A percentile compares a stretch with the other conserved stretches of the same genome.
These are phyloP conservation scores for Sebastes dallii DNA, from an alignment of 2,797 vertebrate genomes.

Conservation along the genomic window DNA sequence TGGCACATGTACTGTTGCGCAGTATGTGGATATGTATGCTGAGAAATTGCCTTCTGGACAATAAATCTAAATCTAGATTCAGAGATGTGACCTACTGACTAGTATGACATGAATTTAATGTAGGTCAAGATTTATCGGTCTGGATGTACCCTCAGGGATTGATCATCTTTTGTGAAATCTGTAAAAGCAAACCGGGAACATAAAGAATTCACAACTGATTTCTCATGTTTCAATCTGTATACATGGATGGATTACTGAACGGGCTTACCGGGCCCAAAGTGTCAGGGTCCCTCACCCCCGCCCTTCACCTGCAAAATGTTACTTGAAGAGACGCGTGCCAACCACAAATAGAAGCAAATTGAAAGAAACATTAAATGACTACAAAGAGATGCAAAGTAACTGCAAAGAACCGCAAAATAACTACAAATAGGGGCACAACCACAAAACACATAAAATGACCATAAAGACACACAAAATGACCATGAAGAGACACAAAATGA, in stretches of 20 bases:
- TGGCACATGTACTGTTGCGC: not conserved
- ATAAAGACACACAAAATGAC: too few species aligned
- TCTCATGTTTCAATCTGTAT: not conserved
- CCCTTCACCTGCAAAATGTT: too few species aligned
- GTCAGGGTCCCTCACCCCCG: accelerated
- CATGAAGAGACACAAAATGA: too few species aligned
- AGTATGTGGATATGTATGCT: not conserved
- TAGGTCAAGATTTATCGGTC: not conserved
- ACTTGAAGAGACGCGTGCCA: too few species aligned
- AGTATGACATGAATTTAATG: not conserved
- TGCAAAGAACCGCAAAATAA: too few species aligned
- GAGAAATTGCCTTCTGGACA: not conserved
- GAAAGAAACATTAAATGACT: too few species aligned
- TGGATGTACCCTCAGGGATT: not conserved
- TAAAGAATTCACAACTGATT: not conserved
- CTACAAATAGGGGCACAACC: too few species aligned
- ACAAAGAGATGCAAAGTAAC: too few species aligned
- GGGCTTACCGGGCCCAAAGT: too few species aligned
- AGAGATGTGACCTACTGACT: not conserved
- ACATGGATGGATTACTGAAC: too few species aligned
- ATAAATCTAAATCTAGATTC: not conserved
- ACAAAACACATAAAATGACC: too few species aligned
- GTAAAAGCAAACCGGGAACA: not conserved
- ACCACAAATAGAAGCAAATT: too few species aligned
- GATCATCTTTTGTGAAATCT: not conserved